Percentiles rank a stretch among this genome's conserved stretches.
phyloP scores from a whole-genome alignment of 2,113 vertebrate genomes.

The Bos indicus region DNA sequence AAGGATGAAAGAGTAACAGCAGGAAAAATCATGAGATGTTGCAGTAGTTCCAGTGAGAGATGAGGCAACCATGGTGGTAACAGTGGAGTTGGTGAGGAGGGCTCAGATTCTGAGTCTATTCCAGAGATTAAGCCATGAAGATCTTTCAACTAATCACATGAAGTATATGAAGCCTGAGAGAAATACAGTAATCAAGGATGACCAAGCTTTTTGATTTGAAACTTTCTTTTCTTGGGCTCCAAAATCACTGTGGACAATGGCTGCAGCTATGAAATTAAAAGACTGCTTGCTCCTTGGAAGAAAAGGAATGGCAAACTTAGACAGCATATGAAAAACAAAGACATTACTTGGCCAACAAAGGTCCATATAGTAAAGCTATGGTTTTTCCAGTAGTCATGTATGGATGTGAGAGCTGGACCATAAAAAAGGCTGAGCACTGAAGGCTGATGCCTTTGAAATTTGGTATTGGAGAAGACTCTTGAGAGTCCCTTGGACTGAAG shows the following conservation, averaged over 20 bases:
- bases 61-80: background rate
- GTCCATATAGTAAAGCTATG: background rate
- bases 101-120: background rate
- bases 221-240: background rate
- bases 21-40: background rate
- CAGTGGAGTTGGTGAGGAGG: background rate
- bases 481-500: background rate
- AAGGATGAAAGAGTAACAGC: background rate
- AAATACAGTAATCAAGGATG: background rate
- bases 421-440: background rate
- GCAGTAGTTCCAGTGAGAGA: rapidly evolving
- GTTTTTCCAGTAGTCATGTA: background rate
- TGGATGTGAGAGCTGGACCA: background rate
- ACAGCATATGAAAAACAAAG: background rate
- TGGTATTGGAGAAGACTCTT: background rate
- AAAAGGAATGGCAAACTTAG: background rate
- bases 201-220: background rate
- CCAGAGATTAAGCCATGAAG: background rate
- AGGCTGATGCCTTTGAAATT: background rate
- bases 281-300: background rate
- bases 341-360: background rate
- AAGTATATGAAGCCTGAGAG: background rate
- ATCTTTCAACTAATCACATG: background rate
- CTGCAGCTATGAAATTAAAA: background rate
- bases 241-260: background rate